phyloP scores from a whole-genome alignment of 2,888 invertebrate genomes.

The Aleiodes leptofemur region DNA sequence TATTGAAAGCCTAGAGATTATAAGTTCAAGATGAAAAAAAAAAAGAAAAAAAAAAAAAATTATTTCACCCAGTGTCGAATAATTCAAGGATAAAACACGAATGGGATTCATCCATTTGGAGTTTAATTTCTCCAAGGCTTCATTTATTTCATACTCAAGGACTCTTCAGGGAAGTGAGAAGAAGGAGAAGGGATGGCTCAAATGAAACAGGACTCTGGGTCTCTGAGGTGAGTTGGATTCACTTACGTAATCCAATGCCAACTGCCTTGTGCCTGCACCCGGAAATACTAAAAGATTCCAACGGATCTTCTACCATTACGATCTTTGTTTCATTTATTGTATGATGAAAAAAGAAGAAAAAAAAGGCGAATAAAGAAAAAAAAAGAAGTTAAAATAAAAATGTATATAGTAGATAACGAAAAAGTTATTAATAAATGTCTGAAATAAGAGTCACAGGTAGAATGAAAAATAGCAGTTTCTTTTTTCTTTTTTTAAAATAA shows the following conservation, averaged over 20 bases:
- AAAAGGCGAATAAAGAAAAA: background rate
- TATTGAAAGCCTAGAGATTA: background rate
- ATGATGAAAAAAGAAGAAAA: background rate
- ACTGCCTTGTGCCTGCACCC: constrained; percentile 4
- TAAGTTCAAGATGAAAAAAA: no score
- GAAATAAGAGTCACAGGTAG: no score
- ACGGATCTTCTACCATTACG: constrained; percentile 18
- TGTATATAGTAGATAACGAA: no score
- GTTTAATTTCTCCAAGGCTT: constrained; percentile 20
- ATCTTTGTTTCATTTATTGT: background rate
- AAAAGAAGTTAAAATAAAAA: no score
- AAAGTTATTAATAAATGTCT: no score
- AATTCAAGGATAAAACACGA: constrained; percentile 26
- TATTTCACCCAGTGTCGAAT: constrained; percentile 24
- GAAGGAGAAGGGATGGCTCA: background rate
- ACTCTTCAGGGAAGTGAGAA: background rate
- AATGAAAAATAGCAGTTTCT: no score
- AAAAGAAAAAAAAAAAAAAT: background rate
- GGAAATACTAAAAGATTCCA: constrained; percentile 19
- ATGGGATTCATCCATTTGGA: constrained; percentile 18
- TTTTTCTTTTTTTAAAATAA: no score
- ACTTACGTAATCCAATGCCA: constrained; percentile 33
- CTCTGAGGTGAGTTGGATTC: constrained; percentile 11
- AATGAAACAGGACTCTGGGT: constrained; percentile 23
- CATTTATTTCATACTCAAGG: constrained; percentile 20